Evolutionary conservation across 2,797 vertebrate genomes (phyloP).

Genomic region (Centropyge bicolor): DNA sequence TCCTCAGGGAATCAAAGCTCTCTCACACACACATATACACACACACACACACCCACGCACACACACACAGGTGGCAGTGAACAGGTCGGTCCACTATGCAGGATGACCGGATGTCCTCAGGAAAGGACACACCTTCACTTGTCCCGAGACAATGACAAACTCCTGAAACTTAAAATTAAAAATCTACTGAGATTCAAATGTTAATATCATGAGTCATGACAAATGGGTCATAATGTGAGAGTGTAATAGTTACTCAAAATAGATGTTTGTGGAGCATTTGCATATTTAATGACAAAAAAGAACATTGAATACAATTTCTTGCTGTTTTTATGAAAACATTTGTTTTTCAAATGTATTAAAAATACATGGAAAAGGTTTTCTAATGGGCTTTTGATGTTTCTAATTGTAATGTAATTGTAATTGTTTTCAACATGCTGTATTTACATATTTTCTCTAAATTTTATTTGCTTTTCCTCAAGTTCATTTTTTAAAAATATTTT

Average conservation of each 20-base stretch:
- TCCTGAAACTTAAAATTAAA: neutral
- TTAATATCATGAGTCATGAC: neutral
- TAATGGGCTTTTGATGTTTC: neutral
- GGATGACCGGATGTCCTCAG: conserved; percentile 10
- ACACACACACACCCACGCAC: conserved; percentile 27
- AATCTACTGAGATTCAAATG: neutral
- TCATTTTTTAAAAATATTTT: neutral
- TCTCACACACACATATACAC: conserved; percentile 23
- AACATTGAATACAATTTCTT: neutral
- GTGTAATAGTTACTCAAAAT: neutral
- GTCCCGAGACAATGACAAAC: neutral
- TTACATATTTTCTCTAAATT: neutral
- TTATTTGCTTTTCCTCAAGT: neutral
- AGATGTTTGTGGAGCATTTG: conserved; percentile 8
- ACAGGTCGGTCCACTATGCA: conserved; percentile 66
- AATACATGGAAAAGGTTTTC: neutral
- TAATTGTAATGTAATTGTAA: neutral
- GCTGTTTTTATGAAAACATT: neutral
- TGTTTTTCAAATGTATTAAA: neutral
- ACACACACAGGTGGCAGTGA: conserved; percentile 39
- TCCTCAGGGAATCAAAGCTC: conserved; percentile 6
- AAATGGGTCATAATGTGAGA: neutral
- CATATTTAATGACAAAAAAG: conserved; percentile 23
- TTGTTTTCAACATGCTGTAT: neutral
- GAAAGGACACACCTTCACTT: conserved; percentile 39